Conservation (phyloP, 2,113 vertebrate species). For the Atractosteus spatula region DNA sequence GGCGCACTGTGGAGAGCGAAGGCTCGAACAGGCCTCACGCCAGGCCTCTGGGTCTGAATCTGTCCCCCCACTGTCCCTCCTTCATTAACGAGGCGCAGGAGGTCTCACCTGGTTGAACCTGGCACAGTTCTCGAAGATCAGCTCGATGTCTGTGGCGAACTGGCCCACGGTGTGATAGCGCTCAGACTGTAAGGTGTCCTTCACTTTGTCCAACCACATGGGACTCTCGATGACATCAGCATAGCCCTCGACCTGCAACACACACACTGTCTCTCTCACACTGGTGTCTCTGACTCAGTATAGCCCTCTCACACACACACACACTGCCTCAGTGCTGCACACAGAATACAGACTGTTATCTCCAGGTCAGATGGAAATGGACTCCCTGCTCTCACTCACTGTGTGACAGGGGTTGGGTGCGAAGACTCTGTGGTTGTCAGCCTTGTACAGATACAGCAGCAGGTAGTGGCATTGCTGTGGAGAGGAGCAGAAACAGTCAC, state of each 20-base stretch:
- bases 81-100: background rate
- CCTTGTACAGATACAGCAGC: conserved; percentile 43
- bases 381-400: conserved; percentile 31
- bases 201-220: conserved; percentile 50
- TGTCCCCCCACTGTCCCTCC: too few species aligned
- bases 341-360: too few species aligned
- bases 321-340: background rate
- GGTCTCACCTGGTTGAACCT: conserved; percentile 49
- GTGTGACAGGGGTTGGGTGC: conserved; percentile 25
- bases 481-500: background rate
- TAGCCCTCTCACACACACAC: background rate
- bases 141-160: conserved; percentile 51
- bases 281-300: too few species aligned
- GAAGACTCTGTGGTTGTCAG: conserved; percentile 45
- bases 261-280: background rate
- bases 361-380: too few species aligned
- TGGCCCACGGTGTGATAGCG: conserved; percentile 43
- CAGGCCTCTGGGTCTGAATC: background rate
- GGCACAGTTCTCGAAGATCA: conserved; percentile 55
- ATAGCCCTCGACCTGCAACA: conserved; percentile 36
- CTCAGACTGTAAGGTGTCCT: conserved; percentile 36
- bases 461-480: conserved; percentile 61
- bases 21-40: background rate
- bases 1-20: conserved; percentile 8
- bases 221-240: conserved; percentile 30